Evolutionary conservation across 2,888 invertebrate species (phyloP), one percentile per base, ranked within the genome.

Genomic region (Leptothorax acervorum): DNA sequence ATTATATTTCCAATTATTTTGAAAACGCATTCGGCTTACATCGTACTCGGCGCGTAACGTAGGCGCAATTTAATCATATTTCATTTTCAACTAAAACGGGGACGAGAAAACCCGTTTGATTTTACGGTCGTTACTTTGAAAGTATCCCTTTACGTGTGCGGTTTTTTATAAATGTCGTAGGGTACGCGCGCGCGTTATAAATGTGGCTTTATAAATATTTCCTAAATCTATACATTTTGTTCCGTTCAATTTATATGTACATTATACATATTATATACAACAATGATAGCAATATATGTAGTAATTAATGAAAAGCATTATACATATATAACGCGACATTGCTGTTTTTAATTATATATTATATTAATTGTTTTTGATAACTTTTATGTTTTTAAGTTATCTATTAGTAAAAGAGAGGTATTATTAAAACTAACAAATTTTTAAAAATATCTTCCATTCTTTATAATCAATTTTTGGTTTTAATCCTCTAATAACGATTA

Each of bases 1-100:
- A 84, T 84, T 84, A 84, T 81, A 84, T 81, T 84, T 81, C 81
- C 81, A 84, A 84, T 84, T 84, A 81, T 84, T 71, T 81, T 84
- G 76, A 63, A 55, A 76, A 63, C 76, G 63, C 74, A 82, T 65
- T 31, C 82, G 63, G 82, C 76, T 82, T 82, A 82, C 79, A 81
- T 81, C 57, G 35, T 79, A 60, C 60, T 71, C 71, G 35, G 71
- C 71, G 71, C 71, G 39, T 81, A 81, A 81, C 71, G 39, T 71
- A 79, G 35, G 79, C 71, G 79, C 79, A 71, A 81, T 81, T 81
- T 81, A 81, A 81, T 81, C 45, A 71, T 62, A 81, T 71, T 81
- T 71, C 28, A 81, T 81, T 81, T 81, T 71, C 60, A 18, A 81
- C 35, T 23, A 71, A 71, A 71, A 60, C 71, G 35, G 39, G 71